These are phyloP conservation scores for Cyphomyrus plagiostoma DNA, from an alignment of 2,113 vertebrate species.

Conservation along the genomic window DNA sequence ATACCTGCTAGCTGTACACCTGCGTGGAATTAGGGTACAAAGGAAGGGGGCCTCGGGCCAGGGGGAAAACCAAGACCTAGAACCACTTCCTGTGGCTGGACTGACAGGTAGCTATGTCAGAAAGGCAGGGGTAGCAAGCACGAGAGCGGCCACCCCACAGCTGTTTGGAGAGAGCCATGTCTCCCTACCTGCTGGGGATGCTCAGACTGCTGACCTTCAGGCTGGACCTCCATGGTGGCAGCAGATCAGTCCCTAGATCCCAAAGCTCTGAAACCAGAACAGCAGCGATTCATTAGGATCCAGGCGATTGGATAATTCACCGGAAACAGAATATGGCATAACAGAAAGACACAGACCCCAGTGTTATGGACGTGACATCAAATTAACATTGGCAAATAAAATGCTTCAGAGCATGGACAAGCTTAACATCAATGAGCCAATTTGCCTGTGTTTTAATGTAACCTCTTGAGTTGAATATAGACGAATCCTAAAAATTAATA, in stretches of 20 bases:
- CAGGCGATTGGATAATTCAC: not conserved
- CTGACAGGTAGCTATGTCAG: conserved; percentile 25
- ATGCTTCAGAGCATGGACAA: not conserved
- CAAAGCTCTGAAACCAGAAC: conserved; percentile 54
- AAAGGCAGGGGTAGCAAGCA: conserved; percentile 25
- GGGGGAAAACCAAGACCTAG: conserved; percentile 12
- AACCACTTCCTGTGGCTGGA: conserved; percentile 37
- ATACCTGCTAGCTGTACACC: conserved; percentile 36
- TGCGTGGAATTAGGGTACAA: not conserved
- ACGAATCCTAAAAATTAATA: not conserved
- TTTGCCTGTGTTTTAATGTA: not conserved
- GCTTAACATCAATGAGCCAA: not conserved
- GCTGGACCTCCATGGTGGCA: conserved; percentile 80
- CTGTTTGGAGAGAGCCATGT: not conserved
- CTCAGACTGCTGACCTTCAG: conserved; percentile 77
- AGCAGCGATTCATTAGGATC: not conserved
- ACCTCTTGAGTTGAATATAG: not conserved
- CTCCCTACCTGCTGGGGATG: conserved; percentile 79
- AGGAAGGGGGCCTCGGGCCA: not conserved
- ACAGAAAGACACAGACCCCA: not conserved
- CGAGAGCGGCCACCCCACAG: not conserved
- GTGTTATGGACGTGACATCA: not conserved
- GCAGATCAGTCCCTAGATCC: conserved; percentile 46
- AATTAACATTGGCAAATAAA: not conserved
- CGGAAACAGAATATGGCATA: not conserved